A percentile compares a stretch with the other conserved stretches of the same genome.
phyloP scores from a whole-genome alignment of 2,888 invertebrate genomes.

The Rotaria sp. region DNA sequence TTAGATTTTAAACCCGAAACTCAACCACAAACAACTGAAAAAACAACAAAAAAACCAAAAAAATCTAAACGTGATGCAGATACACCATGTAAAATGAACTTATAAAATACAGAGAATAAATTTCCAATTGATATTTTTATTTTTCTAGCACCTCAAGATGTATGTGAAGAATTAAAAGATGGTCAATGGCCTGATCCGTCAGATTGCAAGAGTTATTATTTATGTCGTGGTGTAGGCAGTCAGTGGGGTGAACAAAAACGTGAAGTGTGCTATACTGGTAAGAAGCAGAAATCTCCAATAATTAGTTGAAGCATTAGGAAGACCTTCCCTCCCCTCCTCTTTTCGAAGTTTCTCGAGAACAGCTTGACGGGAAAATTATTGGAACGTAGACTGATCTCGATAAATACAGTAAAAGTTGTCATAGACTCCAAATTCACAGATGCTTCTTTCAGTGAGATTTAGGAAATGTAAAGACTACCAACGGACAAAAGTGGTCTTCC shows the following conservation, averaged over 20 bases:
- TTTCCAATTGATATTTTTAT: not conserved
- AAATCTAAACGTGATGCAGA: conserved; percentile 22
- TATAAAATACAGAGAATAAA: not conserved
- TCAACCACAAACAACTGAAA: not conserved
- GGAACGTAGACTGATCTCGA: no score
- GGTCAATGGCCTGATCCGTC: conserved; percentile 38
- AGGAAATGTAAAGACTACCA: no score
- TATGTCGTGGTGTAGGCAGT: conserved; percentile 37
- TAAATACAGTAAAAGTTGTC: no score
- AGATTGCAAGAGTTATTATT: conserved; percentile 37
- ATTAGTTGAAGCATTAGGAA: no score
- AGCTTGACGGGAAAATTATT: no score
- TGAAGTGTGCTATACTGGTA: conserved; percentile 37
- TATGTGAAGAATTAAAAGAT: conserved; percentile 40
- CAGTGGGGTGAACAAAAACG: conserved; percentile 39
- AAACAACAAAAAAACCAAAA: conserved; percentile 7
- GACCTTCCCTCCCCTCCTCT: no score
- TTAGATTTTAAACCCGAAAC: not conserved
- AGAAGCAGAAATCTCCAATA: not conserved
- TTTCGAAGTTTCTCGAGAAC: no score
- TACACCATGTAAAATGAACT: not conserved
- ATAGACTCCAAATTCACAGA: no score
- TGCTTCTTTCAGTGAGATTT: no score
- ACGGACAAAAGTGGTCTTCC: no score
- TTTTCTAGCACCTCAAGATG: conserved; percentile 29